These are phyloP conservation scores for Alces alces DNA, from an alignment of 2,113 vertebrate genomes.

Conservation along the genomic window DNA sequence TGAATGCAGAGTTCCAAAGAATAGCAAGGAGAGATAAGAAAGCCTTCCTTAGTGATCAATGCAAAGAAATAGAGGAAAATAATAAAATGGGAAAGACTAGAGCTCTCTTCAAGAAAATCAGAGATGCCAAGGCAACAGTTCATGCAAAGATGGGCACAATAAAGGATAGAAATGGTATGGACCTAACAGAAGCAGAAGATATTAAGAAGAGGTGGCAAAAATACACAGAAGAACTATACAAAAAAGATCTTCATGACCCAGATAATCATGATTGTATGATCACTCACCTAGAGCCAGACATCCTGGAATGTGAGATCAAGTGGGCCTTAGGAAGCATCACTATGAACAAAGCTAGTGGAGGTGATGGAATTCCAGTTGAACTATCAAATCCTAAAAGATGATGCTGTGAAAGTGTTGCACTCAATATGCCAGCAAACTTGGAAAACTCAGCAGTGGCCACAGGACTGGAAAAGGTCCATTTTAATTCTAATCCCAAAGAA, in stretches of 20 bases:
- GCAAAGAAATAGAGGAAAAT: neutral
- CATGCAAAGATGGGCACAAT: neutral
- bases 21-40: neutral
- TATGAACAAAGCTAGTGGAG: neutral
- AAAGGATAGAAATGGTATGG: neutral
- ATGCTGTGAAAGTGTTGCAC: neutral
- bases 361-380: neutral
- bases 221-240: neutral
- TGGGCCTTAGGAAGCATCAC: neutral
- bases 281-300: neutral
- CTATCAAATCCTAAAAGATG: neutral
- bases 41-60: neutral
- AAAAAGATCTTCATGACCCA: neutral
- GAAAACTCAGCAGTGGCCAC: neutral
- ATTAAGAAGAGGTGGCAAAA: neutral
- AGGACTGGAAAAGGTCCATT: neutral
- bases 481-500: neutral
- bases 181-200: neutral
- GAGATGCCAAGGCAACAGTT: neutral
- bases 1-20: neutral
- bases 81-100: neutral
- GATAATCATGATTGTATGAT: neutral
- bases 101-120: neutral
- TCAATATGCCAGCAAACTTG: neutral
- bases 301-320: neutral